Conservation (phyloP, 2,888 invertebrate species). For the Caenorhabditis sp. region DNA sequence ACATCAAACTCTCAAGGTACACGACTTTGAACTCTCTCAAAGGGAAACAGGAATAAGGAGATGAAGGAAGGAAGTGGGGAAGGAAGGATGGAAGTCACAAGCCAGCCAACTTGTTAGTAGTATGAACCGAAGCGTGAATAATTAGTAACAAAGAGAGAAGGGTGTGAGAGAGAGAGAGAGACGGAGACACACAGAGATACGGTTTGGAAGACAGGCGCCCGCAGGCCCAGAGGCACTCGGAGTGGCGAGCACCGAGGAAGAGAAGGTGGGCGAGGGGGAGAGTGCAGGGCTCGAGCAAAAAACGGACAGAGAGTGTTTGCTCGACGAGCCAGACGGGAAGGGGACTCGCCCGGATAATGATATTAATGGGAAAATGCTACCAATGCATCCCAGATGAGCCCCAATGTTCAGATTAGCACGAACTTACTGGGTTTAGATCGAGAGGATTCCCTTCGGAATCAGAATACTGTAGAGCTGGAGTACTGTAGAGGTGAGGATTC, state of each 20-base stretch:
- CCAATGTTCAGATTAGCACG: too few relatives aligned
- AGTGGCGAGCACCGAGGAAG: constrained; percentile 1
- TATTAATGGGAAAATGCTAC: too few relatives aligned
- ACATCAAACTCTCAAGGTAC: not conserved
- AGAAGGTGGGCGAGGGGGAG: constrained; percentile 14
- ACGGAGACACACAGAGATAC: constrained; percentile 29
- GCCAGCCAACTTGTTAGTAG: constrained; percentile 13
- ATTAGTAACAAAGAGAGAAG: constrained; percentile 31
- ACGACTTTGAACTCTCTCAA: not conserved
- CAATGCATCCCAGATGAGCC: too few relatives aligned
- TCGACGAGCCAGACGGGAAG: constrained; percentile 20
- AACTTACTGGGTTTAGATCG: too few relatives aligned
- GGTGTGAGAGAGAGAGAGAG: constrained; percentile 19
- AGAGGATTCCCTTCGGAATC: too few relatives aligned
- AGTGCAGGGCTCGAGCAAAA: constrained; percentile 7
- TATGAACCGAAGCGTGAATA: constrained; percentile 44
- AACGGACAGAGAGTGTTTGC: constrained; percentile 36
- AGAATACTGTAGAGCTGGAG: too few relatives aligned
- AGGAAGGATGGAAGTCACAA: constrained; percentile 1
- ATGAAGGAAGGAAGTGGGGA: not conserved
- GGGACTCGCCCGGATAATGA: constrained; percentile 11
- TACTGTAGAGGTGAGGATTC: too few relatives aligned
- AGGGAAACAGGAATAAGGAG: not conserved
- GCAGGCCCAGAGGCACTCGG: not conserved
- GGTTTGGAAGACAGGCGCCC: constrained; percentile 47